Evolutionary conservation across 2,888 invertebrate species (phyloP), one percentile per base, ranked within the genome.

Genomic region (Caenorhabditis panamensis): DNA sequence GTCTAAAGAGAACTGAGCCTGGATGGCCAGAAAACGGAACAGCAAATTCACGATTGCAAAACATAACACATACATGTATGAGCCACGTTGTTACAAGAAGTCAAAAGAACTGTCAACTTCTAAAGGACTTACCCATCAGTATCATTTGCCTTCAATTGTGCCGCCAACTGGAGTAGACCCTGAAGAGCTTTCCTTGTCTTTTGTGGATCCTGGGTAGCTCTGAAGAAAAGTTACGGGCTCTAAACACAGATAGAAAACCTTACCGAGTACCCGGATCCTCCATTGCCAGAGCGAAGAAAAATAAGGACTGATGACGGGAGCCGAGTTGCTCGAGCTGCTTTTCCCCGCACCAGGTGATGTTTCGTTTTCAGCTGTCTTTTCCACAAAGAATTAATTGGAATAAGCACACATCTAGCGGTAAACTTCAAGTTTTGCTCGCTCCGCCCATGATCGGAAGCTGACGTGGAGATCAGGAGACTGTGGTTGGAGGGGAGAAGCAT

Each of bases 381-480:
- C n/a, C 6, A 9, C 16, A 22, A 61, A 69, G n/a, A 53, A 61
- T 51, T 69, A 61, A 69, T 69, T 61, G n/a, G 53, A 69, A 61
- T 53, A 41, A 49, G 41, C 13, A 37, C 36, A 61, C 26, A 37
- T 53, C 37, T 24, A 58, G 26, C 49, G 20, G 4, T 26, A 56
- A 56, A 28, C 26, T 54, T n/a, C 2, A 28, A 8, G 11, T 51
- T 54, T 54, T n/a, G 22, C 9, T 2, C 24, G 54, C n/a, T 20
- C 47, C 47, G 47, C 24, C 20, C 24, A 16, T 6, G 2, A 2
- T 11, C 28, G 18, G 26, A 26, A 16, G 9, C 18, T 24, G 22
- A 36, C 36, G 20, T 2, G 8, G 28, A 1, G 16, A 36, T 59
- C 36, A 18, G n/a, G 9, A 18, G n/a, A 47, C 47, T 47, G 18